Evolutionary conservation across 2,113 vertebrate genomes (phyloP), one percentile per base, ranked within the genome.

Genomic region (Anoplopoma fimbria): DNA sequence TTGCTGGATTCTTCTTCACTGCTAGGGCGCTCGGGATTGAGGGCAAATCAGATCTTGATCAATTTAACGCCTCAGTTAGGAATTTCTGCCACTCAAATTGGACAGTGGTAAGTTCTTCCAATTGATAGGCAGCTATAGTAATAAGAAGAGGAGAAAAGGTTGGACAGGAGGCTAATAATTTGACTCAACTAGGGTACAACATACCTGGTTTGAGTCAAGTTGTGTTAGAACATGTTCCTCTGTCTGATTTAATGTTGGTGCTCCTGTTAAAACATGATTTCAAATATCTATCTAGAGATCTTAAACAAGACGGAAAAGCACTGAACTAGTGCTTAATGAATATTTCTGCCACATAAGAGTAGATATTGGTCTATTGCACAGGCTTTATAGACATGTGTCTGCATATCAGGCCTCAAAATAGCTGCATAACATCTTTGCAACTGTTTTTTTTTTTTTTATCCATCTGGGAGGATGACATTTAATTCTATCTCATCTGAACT

Each of bases 1-100:
- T 98, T 71, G 96, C 98, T 15, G 97, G 97, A 57, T 99, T 97
- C 93, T 98, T 95, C 90, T 98, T 92, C 47, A 96, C 94, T n/a
- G 89, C 93, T 12, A 91, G 69, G 29, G 96, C 96, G 76, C 87
- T 99, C 75, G 91, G 94, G 65, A 83, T 96, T 5, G 92, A 93
- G 0, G 94, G 91, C 2, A 91, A 87, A 34, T 96, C 96, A 0
- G 91, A 96, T 27, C 58, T 97, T 31, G 74, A 93, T 10, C 65
- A 91, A 23, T 99, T 97, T 89, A 96, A 95, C 86, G 61, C 69
- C 72, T 47, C 93, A 75, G 81, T 95, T 40, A 91, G 75, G 84
- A 42, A 88, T 55, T 96, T 98, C 91, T 99, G 98, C 91, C 89
- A 92, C 4, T 92, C 91, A 73, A 71, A 91, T 1, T 99, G 97